Conservation (phyloP, 2,113 vertebrate genomes). For the Gadus chalcogrammus region DNA sequence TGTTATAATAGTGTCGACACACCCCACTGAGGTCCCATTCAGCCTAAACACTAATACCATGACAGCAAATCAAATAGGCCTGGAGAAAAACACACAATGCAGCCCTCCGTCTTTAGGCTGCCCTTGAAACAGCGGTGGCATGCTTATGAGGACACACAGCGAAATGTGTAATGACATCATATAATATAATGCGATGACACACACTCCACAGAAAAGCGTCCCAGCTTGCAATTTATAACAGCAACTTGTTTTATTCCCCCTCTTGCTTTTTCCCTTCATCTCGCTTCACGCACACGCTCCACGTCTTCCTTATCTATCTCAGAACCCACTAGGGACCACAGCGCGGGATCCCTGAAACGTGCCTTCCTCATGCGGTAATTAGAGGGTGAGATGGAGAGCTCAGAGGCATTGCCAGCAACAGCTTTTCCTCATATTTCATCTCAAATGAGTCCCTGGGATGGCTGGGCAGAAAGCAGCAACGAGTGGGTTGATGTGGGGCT, state of each 20-base stretch:
- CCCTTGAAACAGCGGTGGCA: slow-evolving; percentile 32
- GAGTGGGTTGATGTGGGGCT: background rate
- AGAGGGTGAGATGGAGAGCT: slow-evolving; percentile 33
- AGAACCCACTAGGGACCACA: background rate
- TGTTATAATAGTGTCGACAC: no score
- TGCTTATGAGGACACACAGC: background rate
- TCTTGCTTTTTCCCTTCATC: no score
- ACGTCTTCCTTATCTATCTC: no score
- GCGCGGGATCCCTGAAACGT: slow-evolving; percentile 14
- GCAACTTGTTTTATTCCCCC: no score
- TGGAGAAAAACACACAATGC: slow-evolving; percentile 38
- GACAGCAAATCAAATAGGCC: background rate
- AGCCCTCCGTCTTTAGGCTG: slow-evolving; percentile 31
- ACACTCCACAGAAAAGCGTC: no score
- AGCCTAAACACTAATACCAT: slow-evolving; percentile 32
- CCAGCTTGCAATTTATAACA: no score
- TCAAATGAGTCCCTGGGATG: slow-evolving; percentile 34
- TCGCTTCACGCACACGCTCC: no score
- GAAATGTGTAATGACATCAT: no score
- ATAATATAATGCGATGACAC: no score
- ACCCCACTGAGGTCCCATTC: slow-evolving; percentile 51
- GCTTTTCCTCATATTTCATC: slow-evolving; percentile 43
- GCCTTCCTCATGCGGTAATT: slow-evolving; percentile 15
- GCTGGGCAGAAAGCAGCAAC: slow-evolving; percentile 2
- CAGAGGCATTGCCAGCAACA: background rate